These are phyloP conservation scores for Gymnocypris eckloni DNA, from an alignment of 2,797 vertebrate species.

Conservation along the genomic window DNA sequence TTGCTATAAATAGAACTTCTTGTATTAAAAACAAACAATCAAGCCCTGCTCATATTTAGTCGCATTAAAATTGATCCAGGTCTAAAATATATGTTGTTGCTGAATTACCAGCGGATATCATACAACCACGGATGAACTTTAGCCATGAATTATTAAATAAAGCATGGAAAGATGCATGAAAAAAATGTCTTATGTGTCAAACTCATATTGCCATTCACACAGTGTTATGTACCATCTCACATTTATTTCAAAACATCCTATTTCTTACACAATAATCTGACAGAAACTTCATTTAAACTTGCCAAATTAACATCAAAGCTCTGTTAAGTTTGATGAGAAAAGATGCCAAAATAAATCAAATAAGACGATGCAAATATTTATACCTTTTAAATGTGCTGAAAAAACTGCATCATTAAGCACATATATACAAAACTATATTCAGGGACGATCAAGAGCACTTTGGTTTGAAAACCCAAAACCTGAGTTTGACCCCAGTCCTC, in stretches of 20 bases:
- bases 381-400: not conserved
- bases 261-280: conserved; percentile 26
- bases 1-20: too few species aligned
- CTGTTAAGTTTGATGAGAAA: not conserved
- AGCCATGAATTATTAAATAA: not conserved
- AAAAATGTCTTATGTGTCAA: not conserved
- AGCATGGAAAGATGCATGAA: not conserved
- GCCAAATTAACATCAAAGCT: conserved; percentile 4
- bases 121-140: not conserved
- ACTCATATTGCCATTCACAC: not conserved
- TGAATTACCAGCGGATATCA: not conserved
- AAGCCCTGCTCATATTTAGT: too few species aligned
- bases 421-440: conserved; percentile 12
- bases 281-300: conserved; percentile 15
- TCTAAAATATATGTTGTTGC: not conserved
- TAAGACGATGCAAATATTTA: conserved; percentile 17
- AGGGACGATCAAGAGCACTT: conserved; percentile 30
- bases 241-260: not conserved
- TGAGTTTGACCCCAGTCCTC: conserved; percentile 28
- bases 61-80: not conserved
- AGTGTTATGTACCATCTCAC: not conserved
- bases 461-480: conserved; percentile 31
- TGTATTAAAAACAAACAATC: too few species aligned
- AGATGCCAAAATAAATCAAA: not conserved
- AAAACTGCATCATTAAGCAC: conserved; percentile 25